These are phyloP conservation scores for Eclectus roratus DNA, from an alignment of 2,113 vertebrate genomes.

Conservation along the genomic window DNA sequence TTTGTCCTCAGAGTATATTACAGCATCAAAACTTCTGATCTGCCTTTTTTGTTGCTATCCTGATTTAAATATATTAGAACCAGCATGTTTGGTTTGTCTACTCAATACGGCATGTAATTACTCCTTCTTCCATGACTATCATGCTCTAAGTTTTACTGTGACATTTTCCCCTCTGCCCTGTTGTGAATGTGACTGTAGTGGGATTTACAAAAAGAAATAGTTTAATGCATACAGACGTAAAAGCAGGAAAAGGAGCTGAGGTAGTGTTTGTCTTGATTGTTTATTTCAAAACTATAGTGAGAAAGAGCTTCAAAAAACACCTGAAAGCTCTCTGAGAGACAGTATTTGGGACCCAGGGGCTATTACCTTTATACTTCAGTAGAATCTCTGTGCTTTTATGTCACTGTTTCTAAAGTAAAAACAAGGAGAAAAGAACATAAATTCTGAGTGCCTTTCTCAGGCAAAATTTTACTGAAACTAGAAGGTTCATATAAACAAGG, in stretches of 20 bases:
- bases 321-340: background rate
- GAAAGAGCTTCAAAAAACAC: constrained; percentile 4
- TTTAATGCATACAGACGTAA: background rate
- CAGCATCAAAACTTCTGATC: background rate
- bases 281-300: constrained; percentile 9
- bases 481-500: background rate
- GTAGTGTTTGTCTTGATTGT: background rate
- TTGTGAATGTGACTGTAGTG: background rate
- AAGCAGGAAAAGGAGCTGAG: background rate
- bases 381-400: background rate
- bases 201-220: background rate
- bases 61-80: background rate
- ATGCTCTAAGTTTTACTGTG: background rate
- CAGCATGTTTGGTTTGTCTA: background rate
- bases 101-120: background rate
- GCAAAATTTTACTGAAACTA: background rate
- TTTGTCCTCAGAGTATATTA: background rate
- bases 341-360: background rate
- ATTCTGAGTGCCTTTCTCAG: background rate
- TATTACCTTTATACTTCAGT: background rate
- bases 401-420: background rate
- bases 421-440: background rate
- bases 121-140: background rate
- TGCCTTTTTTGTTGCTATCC: background rate
- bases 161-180: background rate